phyloP scores from a whole-genome alignment of 1,140 invertebrate species.

The Bombus terrestris region DNA sequence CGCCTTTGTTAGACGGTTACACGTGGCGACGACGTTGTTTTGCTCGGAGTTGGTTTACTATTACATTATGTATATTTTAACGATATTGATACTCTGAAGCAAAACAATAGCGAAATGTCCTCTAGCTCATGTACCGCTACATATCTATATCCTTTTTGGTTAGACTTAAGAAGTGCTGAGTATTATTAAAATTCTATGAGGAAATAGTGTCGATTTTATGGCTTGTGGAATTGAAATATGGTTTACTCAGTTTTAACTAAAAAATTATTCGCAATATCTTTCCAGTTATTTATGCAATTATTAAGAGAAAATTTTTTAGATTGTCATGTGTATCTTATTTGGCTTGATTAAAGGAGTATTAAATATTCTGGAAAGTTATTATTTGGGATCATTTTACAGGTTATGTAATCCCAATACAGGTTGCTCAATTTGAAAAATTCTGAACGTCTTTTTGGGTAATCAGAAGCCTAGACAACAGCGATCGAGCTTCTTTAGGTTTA shows the following conservation, averaged over 20 bases:
- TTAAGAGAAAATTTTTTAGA: background rate
- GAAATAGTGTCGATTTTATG: background rate
- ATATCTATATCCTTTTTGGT: no score
- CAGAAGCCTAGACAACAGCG: background rate
- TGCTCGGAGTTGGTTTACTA: no score
- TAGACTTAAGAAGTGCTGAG: background rate
- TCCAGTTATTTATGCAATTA: background rate
- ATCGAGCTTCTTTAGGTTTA: background rate
- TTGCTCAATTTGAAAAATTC: background rate
- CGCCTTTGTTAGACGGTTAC: no score
- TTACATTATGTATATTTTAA: no score
- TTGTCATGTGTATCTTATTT: background rate
- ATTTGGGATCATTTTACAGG: no score
- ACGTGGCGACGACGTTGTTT: no score
- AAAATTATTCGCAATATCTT: background rate
- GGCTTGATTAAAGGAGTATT: background rate
- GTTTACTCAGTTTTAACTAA: background rate
- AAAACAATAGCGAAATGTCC: no score
- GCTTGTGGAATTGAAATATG: background rate
- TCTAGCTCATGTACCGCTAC: no score
- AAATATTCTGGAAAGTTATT: background rate
- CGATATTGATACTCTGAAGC: no score
- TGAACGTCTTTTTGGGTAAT: background rate
- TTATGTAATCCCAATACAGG: background rate
- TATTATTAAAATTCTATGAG: background rate